Base-by-base conservation (phyloP, 2,888 invertebrate species). In the Spodoptera picta region DNA sequence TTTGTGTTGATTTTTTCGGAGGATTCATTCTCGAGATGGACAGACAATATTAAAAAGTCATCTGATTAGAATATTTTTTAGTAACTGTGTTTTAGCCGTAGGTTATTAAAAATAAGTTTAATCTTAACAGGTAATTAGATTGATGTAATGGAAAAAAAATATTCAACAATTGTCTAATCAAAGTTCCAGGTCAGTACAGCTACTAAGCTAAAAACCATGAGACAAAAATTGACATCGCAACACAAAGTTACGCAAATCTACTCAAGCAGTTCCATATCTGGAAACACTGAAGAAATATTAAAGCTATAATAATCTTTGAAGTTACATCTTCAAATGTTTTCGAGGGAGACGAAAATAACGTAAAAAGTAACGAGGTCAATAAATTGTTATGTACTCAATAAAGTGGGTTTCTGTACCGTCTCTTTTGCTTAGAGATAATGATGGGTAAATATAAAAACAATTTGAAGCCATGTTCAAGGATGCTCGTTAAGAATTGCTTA, bases 291-390 rank as follows among this genome's bases (percentile, higher is more conserved):
- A 69, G 43, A 60, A 69, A 67, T 69, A 60, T 66, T 66, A 50
- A 61, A 60, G 54, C 54, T 14, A n/a, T 52, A 65, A 65, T 65
- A 61, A 48, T 60, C 69, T 77, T 79, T 68, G 66, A 77, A 69
- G 66, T 58, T 56, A 70, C 50, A 68, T 72, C 66, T 70, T 59
- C 52, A 77, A 65, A 64, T 61, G 57, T 64, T 67, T 63, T 48
- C 27, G 46, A 64, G 56, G 47, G 42, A 60, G 50, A 77, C 60
- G 55, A 73, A 66, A 73, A 71, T 73, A 63, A 66, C 60, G 62
- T 75, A 74, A 76, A 65, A 73, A 71, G 72, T 81, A 81, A 81
- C 67, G 74, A 79, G 64, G 68, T 77, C 73, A 74, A 70, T 75
- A 61, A 79, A 59, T 67, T 75, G 52, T 47, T 67, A 58, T 67